These are phyloP conservation scores for Zygogramma bicolorata DNA, from an alignment of 2,888 invertebrate species.

Conservation along the genomic window DNA sequence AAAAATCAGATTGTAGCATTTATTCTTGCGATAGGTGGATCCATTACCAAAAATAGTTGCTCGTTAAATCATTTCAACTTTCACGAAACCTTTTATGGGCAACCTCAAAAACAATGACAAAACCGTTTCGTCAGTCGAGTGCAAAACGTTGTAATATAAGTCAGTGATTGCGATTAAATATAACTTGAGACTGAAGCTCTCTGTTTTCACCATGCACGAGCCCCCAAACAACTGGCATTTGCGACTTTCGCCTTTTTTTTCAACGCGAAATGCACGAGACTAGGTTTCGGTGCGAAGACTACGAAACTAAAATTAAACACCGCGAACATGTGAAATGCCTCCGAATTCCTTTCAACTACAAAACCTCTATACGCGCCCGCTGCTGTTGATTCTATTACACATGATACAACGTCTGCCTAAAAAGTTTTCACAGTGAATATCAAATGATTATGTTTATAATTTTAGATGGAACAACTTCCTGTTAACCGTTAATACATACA, in stretches of 20 bases:
- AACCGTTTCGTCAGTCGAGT: not conserved
- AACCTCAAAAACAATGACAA: not conserved
- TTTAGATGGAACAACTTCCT: constrained; percentile 54
- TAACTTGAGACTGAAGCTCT: not conserved
- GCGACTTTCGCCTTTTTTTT: not conserved
- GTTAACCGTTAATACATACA: constrained; percentile 21
- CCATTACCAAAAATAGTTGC: too few relatives aligned
- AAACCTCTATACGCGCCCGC: constrained; percentile 17
- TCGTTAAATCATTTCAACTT: too few relatives aligned
- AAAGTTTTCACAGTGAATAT: constrained; percentile 10
- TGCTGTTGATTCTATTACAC: constrained; percentile 27
- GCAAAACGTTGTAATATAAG: not conserved
- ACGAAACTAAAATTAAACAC: constrained; percentile 38
- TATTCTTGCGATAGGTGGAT: too few relatives aligned
- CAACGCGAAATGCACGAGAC: too few relatives aligned
- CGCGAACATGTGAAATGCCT: constrained; percentile 28
- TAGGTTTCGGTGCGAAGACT: constrained; percentile 19
- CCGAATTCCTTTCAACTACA: constrained; percentile 38
- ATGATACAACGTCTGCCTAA: constrained; percentile 7
- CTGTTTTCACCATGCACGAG: too few relatives aligned
- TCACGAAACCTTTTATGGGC: too few relatives aligned
- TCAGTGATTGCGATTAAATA: not conserved
- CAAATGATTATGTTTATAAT: constrained; percentile 45
- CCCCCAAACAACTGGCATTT: not conserved
- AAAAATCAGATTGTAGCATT: too few relatives aligned